Base-by-base conservation (phyloP, 2,797 vertebrate genomes). In the Clangula hyemalis region DNA sequence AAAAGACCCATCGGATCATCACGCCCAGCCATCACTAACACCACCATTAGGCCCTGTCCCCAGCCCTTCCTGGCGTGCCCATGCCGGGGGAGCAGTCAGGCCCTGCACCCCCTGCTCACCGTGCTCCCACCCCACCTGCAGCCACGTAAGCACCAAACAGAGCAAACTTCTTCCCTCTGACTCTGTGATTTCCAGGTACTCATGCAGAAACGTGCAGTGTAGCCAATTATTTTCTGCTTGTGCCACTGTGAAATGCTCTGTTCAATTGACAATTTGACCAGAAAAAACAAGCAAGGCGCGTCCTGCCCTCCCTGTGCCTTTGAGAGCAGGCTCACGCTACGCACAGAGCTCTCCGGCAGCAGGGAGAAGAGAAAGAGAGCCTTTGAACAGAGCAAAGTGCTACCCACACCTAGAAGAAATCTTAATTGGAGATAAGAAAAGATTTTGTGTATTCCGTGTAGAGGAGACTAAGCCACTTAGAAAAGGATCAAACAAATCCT, bases 351-450 rank as follows among this genome's bases (percentile, higher is more conserved):
- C 58, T 80, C 34, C 53, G 30, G n/a, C 62, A 21, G 74, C 66
- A 61, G 21, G 21, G 45, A 88, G 30, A 32, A 25, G 45, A 88
- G 30, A 32, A 25, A 25, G 30, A 66, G 54, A 34, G 21, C 54
- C 84, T 93, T 85, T 87, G 78, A 89, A 68, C 56, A 65, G 58
- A 87, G 30, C 7, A 39, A 76, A 71, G 61, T 72, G 65, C 25
- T 62, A 58, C 66, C 84, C 2, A 0, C 15, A 72, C 83, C 83
- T n/a, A 13, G 66, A 49, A 78, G 70, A 90, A 93, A 84, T 18
- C 73, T 56, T 96, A 86, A 90, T 80, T 93, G 76, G 90, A 51
- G 75, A 39, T 78, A 87, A 89, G 93, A 58, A 84, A 93, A 94
- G 61, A 70, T 93, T 92, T 84, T 88, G 73, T 76, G 41, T 58